Percentiles rank a stretch among this genome's conserved stretches.
Conservation (phyloP, 2,888 invertebrate species). For the Strigamia maritima region DNA sequence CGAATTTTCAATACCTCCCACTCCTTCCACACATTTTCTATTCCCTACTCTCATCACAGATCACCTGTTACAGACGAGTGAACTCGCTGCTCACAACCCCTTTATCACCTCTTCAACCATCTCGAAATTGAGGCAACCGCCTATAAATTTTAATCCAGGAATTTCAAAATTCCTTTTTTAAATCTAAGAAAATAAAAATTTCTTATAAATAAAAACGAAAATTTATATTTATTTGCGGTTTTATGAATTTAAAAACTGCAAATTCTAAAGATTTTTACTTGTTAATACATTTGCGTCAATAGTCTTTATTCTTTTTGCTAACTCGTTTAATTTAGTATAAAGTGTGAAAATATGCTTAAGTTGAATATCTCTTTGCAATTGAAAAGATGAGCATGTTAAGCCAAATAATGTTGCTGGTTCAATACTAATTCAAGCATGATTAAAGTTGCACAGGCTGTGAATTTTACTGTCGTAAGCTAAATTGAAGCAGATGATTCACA, state of each 20-base stretch:
- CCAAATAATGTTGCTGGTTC: neutral
- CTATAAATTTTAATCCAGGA: conserved; percentile 8
- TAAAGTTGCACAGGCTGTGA: neutral
- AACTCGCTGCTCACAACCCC: conserved; percentile 26
- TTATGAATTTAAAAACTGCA: neutral
- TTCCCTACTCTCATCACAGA: conserved; percentile 30
- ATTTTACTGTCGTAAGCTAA: neutral
- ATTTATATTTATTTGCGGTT: neutral
- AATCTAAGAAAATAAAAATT: no score
- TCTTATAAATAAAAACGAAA: neutral
- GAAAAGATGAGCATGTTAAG: neutral
- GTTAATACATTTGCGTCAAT: no score
- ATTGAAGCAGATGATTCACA: neutral
- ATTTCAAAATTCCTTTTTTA: neutral
- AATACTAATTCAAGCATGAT: neutral
- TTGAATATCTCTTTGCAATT: neutral
- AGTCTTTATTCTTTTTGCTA: no score
- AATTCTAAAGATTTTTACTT: no score
- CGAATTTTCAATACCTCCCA: conserved; percentile 24
- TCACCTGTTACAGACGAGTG: conserved; percentile 30
- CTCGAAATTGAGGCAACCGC: conserved; percentile 27
- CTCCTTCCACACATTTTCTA: conserved; percentile 24
- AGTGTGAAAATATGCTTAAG: no score
- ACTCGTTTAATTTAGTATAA: no score
- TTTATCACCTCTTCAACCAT: conserved; percentile 34